Evolutionary conservation across 2,888 invertebrate species (phyloP), one percentile per base, ranked within the genome.

Genomic region (Sarcophaga variegata): DNA sequence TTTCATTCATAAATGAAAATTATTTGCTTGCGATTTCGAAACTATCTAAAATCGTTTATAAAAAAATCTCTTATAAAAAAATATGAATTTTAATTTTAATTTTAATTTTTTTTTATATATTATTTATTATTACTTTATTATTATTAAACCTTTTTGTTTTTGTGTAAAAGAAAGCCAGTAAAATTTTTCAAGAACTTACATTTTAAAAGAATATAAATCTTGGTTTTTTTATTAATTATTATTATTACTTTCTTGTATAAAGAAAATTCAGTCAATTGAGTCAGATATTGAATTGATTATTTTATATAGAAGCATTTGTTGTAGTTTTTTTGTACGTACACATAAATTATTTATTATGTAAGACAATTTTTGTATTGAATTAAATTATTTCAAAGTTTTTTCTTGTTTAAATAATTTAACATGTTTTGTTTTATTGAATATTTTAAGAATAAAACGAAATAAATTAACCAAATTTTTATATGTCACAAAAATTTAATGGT

Each of bases 371-470:
- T 81, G 14, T 60, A 27, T 60, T 14, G 22, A 59, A 67, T 60
- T 81, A 17, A 25, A 60, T 81, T 74, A 81, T 71, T 54, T 59
- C 66, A 45, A 25, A 60, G 69, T 78, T 78, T 78, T n/a, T 70
- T 69, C 14, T 69, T 69, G 20, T 69, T 22, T 64, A 37, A 63
- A 25, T 63, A 37, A 20, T 14, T 66, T 45, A 25, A 37, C 47
- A 27, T 10, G n/a, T 22, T 37, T 54, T 64, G 10, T 72, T 80
- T 66, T 17, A 49, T 27, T 74, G 45, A 25, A n/a, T 4, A 27
- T 17, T 20, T 66, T 74, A 67, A 67, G 20, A 67, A 27, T 67
- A 49, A 81, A 81, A 62, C 59, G 3, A 20, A 75, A 27, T 66
- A 17, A 66, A 81, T 69, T 67, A 75, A 81, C 27, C 3, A 75